Percentiles rank a stretch among this genome's conserved stretches.
Evolutionary conservation across 1,140 invertebrate genomes (phyloP).

Genomic region (Drosophila orena): DNA sequence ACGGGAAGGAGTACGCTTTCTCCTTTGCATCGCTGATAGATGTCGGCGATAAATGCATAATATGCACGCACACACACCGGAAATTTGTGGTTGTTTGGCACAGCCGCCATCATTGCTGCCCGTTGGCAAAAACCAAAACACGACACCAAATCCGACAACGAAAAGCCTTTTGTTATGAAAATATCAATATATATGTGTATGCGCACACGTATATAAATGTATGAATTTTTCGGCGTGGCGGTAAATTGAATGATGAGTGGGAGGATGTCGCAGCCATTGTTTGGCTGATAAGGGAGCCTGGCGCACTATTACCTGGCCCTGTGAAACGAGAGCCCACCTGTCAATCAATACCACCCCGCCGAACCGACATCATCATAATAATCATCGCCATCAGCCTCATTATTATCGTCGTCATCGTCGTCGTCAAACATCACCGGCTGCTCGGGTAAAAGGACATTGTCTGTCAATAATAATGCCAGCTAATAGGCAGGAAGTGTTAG

Average conservation of each 20-base stretch:
- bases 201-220: too few relatives aligned
- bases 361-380: constrained; percentile 8
- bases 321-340: constrained; percentile 25
- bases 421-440: constrained; percentile 22
- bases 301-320: constrained; percentile 46
- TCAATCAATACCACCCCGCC: constrained; percentile 33
- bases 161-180: constrained; percentile 40
- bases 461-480: constrained; percentile 56
- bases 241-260: constrained; percentile 74
- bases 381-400: background rate
- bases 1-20: constrained; percentile 52
- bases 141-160: constrained; percentile 35
- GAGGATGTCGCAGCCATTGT: constrained; percentile 44
- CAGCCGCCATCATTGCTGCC: constrained; percentile 16
- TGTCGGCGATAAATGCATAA: constrained; percentile 75
- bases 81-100: constrained; percentile 56
- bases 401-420: background rate
- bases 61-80: constrained; percentile 53
- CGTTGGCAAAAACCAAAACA: constrained; percentile 17
- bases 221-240: constrained; percentile 18
- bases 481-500: constrained; percentile 69
- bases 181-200: constrained; percentile 37
- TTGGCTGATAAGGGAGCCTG: constrained; percentile 45
- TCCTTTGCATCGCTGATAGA: constrained; percentile 68
- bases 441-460: constrained; percentile 15